These are phyloP conservation scores for Hippoglossus stenolepis DNA, from an alignment of 2,113 vertebrate genomes.

Conservation along the genomic window DNA sequence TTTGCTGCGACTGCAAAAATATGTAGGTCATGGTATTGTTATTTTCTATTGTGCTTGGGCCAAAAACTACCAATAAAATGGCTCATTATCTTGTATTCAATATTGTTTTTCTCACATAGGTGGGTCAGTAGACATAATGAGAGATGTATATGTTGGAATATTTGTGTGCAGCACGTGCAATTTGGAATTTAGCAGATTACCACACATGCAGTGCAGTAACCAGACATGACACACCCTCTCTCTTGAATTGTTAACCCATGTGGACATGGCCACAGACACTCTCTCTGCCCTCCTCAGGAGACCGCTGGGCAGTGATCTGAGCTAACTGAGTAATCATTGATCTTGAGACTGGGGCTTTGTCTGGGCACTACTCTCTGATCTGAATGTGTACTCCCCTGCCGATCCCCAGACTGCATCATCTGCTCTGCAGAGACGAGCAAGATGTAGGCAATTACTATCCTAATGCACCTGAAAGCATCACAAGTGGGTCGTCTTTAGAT, in stretches of 20 bases:
- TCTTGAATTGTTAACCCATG: conserved; percentile 71
- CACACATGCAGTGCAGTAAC: conserved; percentile 63
- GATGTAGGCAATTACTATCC: conserved; percentile 55
- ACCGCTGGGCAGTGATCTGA: conserved; percentile 70
- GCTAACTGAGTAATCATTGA: conserved; percentile 82
- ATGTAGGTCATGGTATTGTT: conserved; percentile 54
- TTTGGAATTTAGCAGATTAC: conserved; percentile 56
- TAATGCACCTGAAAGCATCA: conserved; percentile 57
- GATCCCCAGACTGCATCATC: conserved; percentile 65
- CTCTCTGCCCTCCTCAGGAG: conserved; percentile 60
- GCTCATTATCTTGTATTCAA: neutral
- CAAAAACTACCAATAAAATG: neutral
- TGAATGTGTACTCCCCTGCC: conserved; percentile 68
- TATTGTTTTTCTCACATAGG: neutral
- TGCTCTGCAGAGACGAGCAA: conserved; percentile 61
- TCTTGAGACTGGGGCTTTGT: conserved; percentile 72
- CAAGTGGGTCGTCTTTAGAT: conserved; percentile 32
- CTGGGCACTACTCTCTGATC: conserved; percentile 75
- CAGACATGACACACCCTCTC: conserved; percentile 70
- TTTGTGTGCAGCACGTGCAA: conserved; percentile 10
- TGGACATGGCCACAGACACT: conserved; percentile 66
- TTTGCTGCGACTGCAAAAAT: conserved; percentile 18
- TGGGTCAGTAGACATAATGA: neutral
- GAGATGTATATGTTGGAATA: neutral
- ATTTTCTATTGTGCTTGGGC: neutral